Conservation (phyloP, 2,888 invertebrate species). For the Eupsilia transversa region DNA sequence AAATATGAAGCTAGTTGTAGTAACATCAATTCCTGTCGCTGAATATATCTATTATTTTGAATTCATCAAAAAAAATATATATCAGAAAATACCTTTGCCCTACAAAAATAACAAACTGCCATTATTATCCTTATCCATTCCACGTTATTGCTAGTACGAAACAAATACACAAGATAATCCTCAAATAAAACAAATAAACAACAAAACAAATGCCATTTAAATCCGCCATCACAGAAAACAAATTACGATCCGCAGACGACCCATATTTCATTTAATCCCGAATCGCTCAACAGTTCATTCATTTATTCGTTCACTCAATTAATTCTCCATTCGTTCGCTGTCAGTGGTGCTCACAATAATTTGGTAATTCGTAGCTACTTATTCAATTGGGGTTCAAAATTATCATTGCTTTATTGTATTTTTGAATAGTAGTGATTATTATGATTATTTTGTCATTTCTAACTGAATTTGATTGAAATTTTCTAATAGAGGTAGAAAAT, state of each 20-base stretch:
- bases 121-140: conserved; percentile 17
- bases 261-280: conserved; percentile 55
- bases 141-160: conserved; percentile 10
- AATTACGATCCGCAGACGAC: conserved; percentile 46
- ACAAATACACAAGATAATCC: conserved; percentile 27
- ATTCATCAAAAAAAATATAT: neutral
- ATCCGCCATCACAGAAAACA: conserved; percentile 46
- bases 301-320: conserved; percentile 60
- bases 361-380: conserved; percentile 32
- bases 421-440: neutral
- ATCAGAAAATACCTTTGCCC: neutral
- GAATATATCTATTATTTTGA: neutral
- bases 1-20: too few species aligned
- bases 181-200: conserved; percentile 25
- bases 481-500: neutral
- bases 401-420: conserved; percentile 17
- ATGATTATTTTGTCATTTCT: neutral
- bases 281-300: conserved; percentile 55
- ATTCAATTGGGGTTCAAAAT: conserved; percentile 34
- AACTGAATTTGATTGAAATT: neutral
- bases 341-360: conserved; percentile 49
- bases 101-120: neutral
- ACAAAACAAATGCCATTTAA: conserved; percentile 43
- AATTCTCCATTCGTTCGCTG: conserved; percentile 53
- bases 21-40: too few species aligned